Base-by-base conservation (phyloP, 2,888 invertebrate genomes). In the Drosophila nigritarsus region DNA sequence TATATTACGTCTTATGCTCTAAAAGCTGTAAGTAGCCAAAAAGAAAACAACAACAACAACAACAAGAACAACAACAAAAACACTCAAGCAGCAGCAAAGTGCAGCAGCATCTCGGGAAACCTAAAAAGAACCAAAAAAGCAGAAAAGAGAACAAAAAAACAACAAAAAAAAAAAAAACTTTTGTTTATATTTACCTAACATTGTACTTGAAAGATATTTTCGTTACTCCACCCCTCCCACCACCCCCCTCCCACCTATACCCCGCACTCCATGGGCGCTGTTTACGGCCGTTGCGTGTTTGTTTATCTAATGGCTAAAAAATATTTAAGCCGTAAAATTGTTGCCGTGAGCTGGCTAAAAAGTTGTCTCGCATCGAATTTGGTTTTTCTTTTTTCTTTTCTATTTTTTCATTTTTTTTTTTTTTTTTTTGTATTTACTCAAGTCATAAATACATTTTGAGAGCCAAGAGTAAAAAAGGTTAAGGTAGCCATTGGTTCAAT, bases 131-230 rank as follows among this genome's bases (percentile, higher is more conserved):
- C 56, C 62, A 70, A 60, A 27, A 27, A 56, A 40, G 9, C 29
- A 29, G 29, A 30, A 2, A 30, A 29, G 9, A 56, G 24, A 29
- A 38, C 8, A 29, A 49, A 29, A 29, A 15, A n/a, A 42, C 30
- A 32, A 32, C 3, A 32, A 32, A 3, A 32, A 32, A 34, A 62
- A 34, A 55, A 69, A 50, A 55, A 73, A 82, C 60, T 85, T 82
- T 86, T 91, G 90, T 91, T 90, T 90, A 88, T 90, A 83, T 90
- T 91, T 91, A 90, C 83, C 82, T 90, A 90, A 90, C 90, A 90
- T 90, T 90, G 90, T 91, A 90, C 91, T 91, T 90, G 91, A 91
- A 87, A 86, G 82, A 88, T 83, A 83, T 90, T 87, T 89, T 89
- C 62, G 81, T 83, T 73, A 78, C 68, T 58, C 74, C 55, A 64